A percentile compares a stretch with the other conserved stretches of the same genome.
These are phyloP conservation scores for Brachyhypopomus gauderio DNA, from an alignment of 2,113 vertebrate genomes.

Conservation along the genomic window DNA sequence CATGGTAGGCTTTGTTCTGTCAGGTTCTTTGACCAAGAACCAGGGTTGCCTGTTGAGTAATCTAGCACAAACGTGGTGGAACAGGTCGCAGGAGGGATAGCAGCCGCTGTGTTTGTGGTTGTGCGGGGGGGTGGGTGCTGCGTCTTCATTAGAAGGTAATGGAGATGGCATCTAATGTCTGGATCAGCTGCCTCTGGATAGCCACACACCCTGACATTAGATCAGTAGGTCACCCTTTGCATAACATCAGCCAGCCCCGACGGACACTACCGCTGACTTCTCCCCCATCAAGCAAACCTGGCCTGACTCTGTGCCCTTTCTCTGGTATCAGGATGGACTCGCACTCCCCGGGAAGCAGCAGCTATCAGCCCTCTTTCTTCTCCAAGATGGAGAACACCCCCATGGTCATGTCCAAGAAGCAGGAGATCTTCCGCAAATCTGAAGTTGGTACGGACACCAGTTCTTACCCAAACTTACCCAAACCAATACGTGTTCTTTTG, in stretches of 20 bases:
- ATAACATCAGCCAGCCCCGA: conserved; percentile 1
- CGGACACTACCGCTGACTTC: not conserved
- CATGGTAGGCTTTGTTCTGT: no score
- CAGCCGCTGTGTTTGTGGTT: not conserved
- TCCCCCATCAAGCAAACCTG: not conserved
- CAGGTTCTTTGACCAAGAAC: no score
- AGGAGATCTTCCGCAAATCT: conserved; percentile 99
- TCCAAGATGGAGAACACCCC: conserved; percentile 97
- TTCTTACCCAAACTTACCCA: not conserved
- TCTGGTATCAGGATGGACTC: conserved; percentile 84
- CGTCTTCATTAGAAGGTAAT: not conserved
- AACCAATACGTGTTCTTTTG: no score
- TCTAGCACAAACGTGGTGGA: no score
- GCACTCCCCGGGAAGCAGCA: conserved; percentile 88
- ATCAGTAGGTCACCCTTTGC: conserved; percentile 8
- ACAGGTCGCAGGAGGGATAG: no score
- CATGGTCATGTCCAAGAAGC: conserved; percentile 98
- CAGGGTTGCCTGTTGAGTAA: no score
- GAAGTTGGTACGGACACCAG: conserved; percentile 90
- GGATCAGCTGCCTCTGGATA: not conserved
- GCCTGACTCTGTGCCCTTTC: not conserved
- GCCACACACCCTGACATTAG: not conserved
- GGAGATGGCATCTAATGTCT: not conserved
- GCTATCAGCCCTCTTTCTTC: conserved; percentile 95
- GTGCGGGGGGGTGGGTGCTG: no score